Percentiles rank a stretch among this genome's conserved stretches.
Evolutionary conservation across 2,797 vertebrate species (phyloP).

Genomic region (Babyrousa celebensis): DNA sequence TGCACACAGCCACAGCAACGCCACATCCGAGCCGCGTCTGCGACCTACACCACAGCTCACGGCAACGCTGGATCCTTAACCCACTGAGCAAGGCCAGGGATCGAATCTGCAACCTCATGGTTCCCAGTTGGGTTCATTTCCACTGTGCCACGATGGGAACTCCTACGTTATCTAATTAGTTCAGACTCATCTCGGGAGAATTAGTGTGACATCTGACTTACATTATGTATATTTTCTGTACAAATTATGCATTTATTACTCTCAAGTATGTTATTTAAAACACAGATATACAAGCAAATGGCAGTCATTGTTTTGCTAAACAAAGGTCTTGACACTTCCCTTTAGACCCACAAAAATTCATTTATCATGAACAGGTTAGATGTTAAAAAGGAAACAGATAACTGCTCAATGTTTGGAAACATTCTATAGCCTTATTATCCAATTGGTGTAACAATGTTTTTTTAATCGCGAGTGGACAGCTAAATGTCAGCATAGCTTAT

Average conservation of each 20-base stretch:
- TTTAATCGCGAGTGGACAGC: neutral
- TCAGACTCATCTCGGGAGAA: conserved; percentile 41
- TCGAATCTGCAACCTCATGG: too few relatives aligned
- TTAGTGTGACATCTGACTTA: conserved; percentile 46
- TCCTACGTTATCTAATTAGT: conserved; percentile 54
- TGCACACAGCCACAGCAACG: too few relatives aligned
- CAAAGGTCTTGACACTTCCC: neutral
- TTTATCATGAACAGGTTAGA: neutral
- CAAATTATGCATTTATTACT: conserved; percentile 67
- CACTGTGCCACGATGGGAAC: too few relatives aligned
- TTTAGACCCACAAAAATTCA: conserved; percentile 21
- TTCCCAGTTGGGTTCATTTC: too few relatives aligned
- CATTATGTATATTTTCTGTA: neutral
- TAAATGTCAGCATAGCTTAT: conserved; percentile 13
- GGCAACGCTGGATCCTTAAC: too few relatives aligned
- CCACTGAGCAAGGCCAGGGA: too few relatives aligned
- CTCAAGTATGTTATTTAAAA: conserved; percentile 56
- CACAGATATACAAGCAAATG: conserved; percentile 50
- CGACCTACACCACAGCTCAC: too few relatives aligned
- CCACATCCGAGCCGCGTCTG: too few relatives aligned
- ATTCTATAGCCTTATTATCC: conserved; percentile 28
- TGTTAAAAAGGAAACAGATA: conserved; percentile 10
- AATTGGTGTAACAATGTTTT: neutral
- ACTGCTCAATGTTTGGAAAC: conserved; percentile 23
- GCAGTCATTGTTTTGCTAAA: neutral